Evolutionary conservation across 2,888 invertebrate genomes (phyloP).

Genomic region (Frankliniella fusca): DNA sequence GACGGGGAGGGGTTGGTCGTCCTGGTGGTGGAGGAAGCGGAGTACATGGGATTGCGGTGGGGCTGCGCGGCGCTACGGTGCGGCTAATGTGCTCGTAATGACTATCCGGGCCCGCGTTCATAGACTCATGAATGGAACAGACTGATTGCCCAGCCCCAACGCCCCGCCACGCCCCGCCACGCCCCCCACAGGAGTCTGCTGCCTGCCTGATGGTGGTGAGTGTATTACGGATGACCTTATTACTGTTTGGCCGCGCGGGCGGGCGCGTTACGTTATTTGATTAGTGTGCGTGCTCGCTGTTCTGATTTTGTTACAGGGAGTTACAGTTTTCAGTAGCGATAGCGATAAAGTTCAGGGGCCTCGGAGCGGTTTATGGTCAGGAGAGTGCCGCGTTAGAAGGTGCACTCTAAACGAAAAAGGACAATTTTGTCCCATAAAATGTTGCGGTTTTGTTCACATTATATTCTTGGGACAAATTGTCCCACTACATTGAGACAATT

Average conservation of each 20-base stretch:
- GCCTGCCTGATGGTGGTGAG: neutral
- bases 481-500: too few species aligned
- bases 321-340: neutral
- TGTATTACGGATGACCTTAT: neutral
- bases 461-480: too few species aligned
- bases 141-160: neutral
- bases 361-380: too few species aligned
- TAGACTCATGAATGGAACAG: slow-evolving; percentile 22
- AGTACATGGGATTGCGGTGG: neutral
- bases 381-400: too few species aligned
- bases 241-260: neutral
- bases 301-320: neutral
- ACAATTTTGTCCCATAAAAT: too few species aligned
- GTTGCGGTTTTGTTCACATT: too few species aligned
- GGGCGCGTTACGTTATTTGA: neutral
- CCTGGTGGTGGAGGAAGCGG: neutral
- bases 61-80: neutral
- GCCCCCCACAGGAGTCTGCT: neutral
- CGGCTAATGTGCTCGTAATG: slow-evolving; percentile 20
- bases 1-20: neutral
- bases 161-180: neutral
- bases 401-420: too few species aligned
- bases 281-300: too few species aligned
- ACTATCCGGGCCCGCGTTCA: slow-evolving; percentile 10
- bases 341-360: too few species aligned